Evolutionary conservation across 2,797 vertebrate genomes (phyloP), one percentile per base, ranked within the genome.

Genomic region (Xiphorhynchus erythropygius): DNA sequence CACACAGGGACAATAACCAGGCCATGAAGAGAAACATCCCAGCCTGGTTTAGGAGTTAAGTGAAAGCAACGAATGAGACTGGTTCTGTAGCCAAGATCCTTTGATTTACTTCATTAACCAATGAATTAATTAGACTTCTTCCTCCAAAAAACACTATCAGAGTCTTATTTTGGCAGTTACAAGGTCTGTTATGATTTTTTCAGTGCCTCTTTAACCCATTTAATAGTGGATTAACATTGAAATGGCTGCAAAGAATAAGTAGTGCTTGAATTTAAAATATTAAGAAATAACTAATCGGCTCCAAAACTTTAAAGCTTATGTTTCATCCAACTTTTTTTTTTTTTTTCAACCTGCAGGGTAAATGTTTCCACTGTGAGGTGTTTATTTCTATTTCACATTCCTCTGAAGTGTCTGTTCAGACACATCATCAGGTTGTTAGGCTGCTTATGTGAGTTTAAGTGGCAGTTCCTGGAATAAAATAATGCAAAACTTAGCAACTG

Each of bases 41-140:
- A 87, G 39, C 30, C 52, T 64, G 30, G 22, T 76, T 96, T 69
- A 87, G 63, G 65, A 92, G 35, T 56, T 69, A 89, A 89, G 35
- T 32, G 44, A 90, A 92, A 80, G 67, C 85, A 85, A 50, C 46
- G 76, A 93, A 93, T 90, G 62, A 90, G 69, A 87, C 93, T 95
- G 80, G 70, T 70, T 95, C 67, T 7, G 2, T 3, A 86, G 46
- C 62, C 91, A 93, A 95, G 89, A 85, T 89, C 59, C 55, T 94
- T 81, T 33, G 71, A 81, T 96, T 89, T 97, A 94, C 93, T 95
- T 95, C 90, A 95, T 97, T 97, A 97, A 93, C 84, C 85, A 96
- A 94, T 94, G 93, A 93, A 82, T 56, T 96, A 95, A 95, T 97
- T 96, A 95, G 85, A 93, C 87, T 90, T 64, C 50, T 85, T 91